Base-by-base conservation (phyloP, 2,113 vertebrate species). In the Turdus rufiventris region DNA sequence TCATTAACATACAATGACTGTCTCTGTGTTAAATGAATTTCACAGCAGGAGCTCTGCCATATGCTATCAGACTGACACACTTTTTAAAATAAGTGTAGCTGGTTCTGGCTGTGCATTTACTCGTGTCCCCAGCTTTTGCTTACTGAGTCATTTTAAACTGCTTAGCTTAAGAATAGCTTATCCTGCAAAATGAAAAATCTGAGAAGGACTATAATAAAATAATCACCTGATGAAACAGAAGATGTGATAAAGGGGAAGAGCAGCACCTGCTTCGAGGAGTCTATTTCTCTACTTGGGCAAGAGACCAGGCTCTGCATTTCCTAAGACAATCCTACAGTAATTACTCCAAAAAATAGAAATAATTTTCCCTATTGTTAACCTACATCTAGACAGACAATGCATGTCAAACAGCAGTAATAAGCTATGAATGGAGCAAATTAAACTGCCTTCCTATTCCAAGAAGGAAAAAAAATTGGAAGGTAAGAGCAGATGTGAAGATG, bases 1-100 rank as follows among this genome's bases (percentile, higher is more conserved):
- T 95, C 81, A 90, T 96, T 94, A 87, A 87, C 92, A 94, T 83
- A 94, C 89, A 95, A 85, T 70, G 56, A 65, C 48, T 90, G 54
- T 74, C 62, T 94, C 57, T 45, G 33, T 47, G 48, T 91, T 91
- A 85, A 96, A 95, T 81, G 70, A 94, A 91, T 94, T 95, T 93
- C 93, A 85, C 93, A 95, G 96, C 88, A 68, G 40, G 94, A 87
- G 63, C 25, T 85, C 71, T 94, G 40, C 85, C 83, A 83, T 85
- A 89, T 61, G 60, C 89, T 85, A 94, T 86, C 47, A 94, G 54
- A 43, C 60, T 53, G 60, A 91, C 77, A 73, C 5, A 87, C 65
- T 88, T 93, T 74, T 75, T 63, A 0, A 85, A 77, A 0, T 15
- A 86, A 91, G 33, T 17, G 18, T 70, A 34, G 56, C 66, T 93